Conservation (phyloP, 2,113 vertebrate species). For the Catharus minimus region DNA sequence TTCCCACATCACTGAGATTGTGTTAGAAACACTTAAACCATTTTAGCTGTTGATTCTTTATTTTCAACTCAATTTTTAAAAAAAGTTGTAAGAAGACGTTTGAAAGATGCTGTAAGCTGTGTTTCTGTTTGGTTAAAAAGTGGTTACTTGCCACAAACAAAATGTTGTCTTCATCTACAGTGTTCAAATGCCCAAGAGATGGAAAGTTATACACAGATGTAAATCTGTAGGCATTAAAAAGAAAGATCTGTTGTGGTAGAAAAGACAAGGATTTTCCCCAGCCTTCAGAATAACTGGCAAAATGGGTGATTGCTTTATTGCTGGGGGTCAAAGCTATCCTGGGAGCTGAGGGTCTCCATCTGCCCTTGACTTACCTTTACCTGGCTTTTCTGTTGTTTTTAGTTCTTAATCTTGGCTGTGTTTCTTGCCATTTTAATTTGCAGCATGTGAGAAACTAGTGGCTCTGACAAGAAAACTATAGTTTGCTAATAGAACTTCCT, state of each 20-base stretch:
- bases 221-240: conserved; percentile 33
- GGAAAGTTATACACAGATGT: background rate
- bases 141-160: background rate
- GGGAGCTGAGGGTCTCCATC: background rate
- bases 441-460: background rate
- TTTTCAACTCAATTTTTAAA: conserved; percentile 15
- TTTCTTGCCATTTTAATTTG: background rate
- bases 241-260: background rate
- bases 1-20: background rate
- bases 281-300: background rate
- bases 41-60: background rate
- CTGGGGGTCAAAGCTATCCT: background rate
- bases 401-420: background rate
- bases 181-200: conserved; percentile 41
- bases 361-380: background rate
- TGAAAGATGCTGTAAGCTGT: background rate
- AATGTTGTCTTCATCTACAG: conserved; percentile 3
- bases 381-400: background rate
- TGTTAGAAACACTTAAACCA: background rate
- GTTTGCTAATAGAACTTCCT: background rate
- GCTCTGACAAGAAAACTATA: background rate
- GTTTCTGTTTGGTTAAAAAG: background rate
- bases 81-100: background rate
- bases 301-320: background rate
- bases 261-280: background rate